These are phyloP conservation scores for Pseudomugil tenellus DNA, from an alignment of 2,797 vertebrate species.

Conservation along the genomic window DNA sequence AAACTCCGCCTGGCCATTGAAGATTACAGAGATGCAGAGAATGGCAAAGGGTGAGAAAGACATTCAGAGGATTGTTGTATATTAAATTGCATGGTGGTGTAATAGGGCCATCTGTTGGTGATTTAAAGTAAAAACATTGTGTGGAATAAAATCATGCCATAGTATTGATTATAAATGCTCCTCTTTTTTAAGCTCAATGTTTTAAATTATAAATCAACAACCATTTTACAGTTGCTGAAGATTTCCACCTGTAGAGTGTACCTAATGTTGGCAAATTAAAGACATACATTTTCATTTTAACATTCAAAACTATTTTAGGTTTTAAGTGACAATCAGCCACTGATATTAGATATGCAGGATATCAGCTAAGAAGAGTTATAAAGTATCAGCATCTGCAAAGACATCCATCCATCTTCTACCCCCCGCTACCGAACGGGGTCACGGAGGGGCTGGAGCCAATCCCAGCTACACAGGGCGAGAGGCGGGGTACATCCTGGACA, in stretches of 20 bases:
- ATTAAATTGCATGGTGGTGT: not conserved
- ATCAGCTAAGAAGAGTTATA: too few relatives aligned
- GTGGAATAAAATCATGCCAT: not conserved
- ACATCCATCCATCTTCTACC: too few relatives aligned
- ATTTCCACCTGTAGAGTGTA: not conserved
- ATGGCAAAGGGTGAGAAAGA: slow-evolving; percentile 83
- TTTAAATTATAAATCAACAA: not conserved
- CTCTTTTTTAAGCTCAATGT: not conserved
- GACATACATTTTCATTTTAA: not conserved
- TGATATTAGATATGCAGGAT: too few relatives aligned
- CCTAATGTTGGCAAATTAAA: not conserved
- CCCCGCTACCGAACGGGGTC: too few relatives aligned
- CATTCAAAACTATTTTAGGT: too few relatives aligned
- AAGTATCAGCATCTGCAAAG: too few relatives aligned
- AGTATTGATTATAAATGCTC: not conserved
- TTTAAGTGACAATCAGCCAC: too few relatives aligned
- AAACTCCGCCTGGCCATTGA: slow-evolving; percentile 91
- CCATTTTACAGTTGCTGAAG: not conserved
- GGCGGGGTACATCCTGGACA: too few relatives aligned
- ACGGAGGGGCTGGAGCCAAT: too few relatives aligned
- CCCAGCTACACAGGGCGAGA: too few relatives aligned
- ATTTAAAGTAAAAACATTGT: slow-evolving; percentile 9
- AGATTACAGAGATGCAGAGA: slow-evolving; percentile 89
- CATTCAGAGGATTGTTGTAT: not conserved
- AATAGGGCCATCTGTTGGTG: slow-evolving; percentile 61